Percentiles rank a stretch among this genome's conserved stretches.
Conservation (phyloP, 2,797 vertebrate genomes). For the Podarcis siculus region DNA sequence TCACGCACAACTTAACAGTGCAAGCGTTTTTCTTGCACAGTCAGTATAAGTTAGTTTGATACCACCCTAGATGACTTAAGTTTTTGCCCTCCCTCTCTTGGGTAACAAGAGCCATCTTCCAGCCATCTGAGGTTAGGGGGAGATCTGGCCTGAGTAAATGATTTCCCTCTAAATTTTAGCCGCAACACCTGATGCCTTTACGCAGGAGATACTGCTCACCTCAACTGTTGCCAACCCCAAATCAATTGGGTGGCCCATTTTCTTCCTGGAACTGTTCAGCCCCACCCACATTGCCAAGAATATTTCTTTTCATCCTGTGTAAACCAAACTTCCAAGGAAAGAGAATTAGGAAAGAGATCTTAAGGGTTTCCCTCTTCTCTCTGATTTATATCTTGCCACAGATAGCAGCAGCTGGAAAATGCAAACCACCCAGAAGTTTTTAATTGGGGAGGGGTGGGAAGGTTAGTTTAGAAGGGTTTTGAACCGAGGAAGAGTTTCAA, state of each 20-base stretch:
- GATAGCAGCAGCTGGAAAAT: constrained; percentile 40
- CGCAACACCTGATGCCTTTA: not conserved
- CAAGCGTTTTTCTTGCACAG: too few relatives aligned
- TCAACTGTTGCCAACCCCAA: not conserved
- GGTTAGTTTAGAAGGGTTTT: not conserved
- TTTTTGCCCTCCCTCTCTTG: not conserved
- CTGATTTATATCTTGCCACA: constrained; percentile 35
- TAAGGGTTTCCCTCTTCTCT: constrained; percentile 6
- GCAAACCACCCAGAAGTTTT: constrained; percentile 17
- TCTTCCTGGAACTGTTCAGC: not conserved
- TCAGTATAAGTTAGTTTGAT: too few relatives aligned
- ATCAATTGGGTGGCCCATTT: not conserved
- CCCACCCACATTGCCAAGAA: not conserved
- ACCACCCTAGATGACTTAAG: too few relatives aligned
- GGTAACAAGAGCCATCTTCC: not conserved
- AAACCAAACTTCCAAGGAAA: not conserved
- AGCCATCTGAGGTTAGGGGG: not conserved
- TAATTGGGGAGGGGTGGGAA: not conserved
- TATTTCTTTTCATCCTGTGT: not conserved
- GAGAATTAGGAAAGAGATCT: not conserved
- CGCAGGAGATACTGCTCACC: not conserved
- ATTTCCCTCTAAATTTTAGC: not conserved
- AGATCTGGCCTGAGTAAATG: not conserved
- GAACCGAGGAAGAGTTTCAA: constrained; percentile 2
- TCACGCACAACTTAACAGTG: too few relatives aligned